Base-by-base conservation (phyloP, 30 jellyfish, hydroid and myxozoan genomes). In the Nemopilema nomurai region DNA sequence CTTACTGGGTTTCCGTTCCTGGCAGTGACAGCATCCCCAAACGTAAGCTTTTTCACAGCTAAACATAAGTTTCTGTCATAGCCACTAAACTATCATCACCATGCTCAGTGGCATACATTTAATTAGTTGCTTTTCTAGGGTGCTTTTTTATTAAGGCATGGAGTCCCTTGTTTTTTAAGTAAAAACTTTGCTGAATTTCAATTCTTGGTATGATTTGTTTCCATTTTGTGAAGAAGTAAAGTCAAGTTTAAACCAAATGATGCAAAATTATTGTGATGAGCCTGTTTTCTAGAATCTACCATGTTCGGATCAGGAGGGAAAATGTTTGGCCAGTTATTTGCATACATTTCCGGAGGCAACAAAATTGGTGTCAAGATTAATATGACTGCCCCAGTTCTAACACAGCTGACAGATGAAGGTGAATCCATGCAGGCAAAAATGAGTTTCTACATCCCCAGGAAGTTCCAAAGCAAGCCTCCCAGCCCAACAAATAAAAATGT, bases 341-440 rank as follows among this genome's bases (percentile, higher is more conserved):
- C 49, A 1, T 87, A 87, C 90, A 87, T 87, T 19, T 18, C 28
- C 25, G 90, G 90, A 18, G 90, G n/a, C 49, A 87, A 87, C 71
- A 73, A 27, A 20, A 33, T 33, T 27, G 50, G 30, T 6, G 79
- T 57, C 21, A 49, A 51, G 16, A 87, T 87, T 25, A 64, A 79
- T 41, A 87, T 78, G 96, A 87, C 96, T 0, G 96, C 57, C 74
- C 96, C 96, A 4, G 91, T 79, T 22, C 30, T 87, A 49, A 21
- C 18, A 16, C 72, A 57, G 18, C 31, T 69, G 3, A 69, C 53
- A n/a, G 96, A 65, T 23, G 62, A 79, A 1, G 83, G 75, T 13
- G 74, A 25, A 3, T 17, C 78, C 4, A 13, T 26, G 31, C 22
- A 87, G 4, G 0, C 70, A 71, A 62, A 69, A 72, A 87, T 87